phyloP scores from a whole-genome alignment of 2,797 vertebrate species.

The Acridotheres tristis region DNA sequence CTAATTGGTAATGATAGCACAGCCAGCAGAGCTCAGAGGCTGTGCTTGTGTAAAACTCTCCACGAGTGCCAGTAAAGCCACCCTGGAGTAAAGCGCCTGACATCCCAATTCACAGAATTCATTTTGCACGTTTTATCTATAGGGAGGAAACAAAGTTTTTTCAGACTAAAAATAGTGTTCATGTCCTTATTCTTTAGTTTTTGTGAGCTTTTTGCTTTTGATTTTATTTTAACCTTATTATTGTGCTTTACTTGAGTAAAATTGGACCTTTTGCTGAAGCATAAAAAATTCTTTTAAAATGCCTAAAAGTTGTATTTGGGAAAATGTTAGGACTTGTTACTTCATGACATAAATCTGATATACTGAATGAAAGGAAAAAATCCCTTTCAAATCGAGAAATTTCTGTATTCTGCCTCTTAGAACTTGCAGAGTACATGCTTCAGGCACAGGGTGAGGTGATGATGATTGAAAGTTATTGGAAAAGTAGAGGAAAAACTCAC shows the following conservation, averaged over 20 bases:
- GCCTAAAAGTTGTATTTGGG: not conserved
- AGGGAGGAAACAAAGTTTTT: not conserved
- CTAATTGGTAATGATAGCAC: not conserved
- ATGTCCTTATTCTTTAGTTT: not conserved
- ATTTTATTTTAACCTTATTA: not conserved
- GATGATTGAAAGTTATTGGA: not conserved
- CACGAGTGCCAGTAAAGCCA: not conserved
- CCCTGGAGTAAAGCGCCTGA: not conserved
- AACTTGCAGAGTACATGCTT: not conserved
- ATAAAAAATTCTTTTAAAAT: not conserved
- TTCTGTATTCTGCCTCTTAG: not conserved
- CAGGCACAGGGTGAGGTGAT: not conserved
- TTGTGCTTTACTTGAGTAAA: not conserved
- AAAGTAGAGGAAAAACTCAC: not conserved
- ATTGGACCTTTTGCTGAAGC: not conserved
- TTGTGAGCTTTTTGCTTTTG: accelerated
- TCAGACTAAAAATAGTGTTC: not conserved
- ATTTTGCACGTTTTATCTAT: not conserved
- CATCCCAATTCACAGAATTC: not conserved
- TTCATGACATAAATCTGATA: not conserved
- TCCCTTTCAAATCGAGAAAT: not conserved
- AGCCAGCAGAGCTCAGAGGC: not conserved
- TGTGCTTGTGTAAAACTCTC: not conserved
- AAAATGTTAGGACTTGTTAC: not conserved
- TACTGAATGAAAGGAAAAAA: not conserved